A percentile compares a stretch with the other conserved stretches of the same genome.
phyloP scores from a whole-genome alignment of 1,140 invertebrate species.

The Euura saliciscinereae region DNA sequence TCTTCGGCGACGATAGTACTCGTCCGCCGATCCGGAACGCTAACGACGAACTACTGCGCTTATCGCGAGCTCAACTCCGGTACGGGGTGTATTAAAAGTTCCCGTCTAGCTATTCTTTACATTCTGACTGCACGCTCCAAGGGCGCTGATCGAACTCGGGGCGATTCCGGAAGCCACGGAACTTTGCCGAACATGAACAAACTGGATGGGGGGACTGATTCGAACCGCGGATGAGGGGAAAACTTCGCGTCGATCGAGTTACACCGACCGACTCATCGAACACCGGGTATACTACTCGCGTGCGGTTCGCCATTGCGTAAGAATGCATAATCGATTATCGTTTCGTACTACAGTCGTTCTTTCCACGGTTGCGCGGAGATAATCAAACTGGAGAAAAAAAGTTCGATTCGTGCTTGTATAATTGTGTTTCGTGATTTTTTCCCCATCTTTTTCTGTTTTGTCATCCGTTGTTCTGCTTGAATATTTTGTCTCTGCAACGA shows the following conservation, averaged over 20 bases:
- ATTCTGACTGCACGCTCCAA: background rate
- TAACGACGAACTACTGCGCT: slow-evolving; percentile 3
- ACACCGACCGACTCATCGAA: background rate
- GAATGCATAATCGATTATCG: background rate
- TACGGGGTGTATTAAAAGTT: slow-evolving; percentile 4
- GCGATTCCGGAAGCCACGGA: background rate
- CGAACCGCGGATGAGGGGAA: background rate
- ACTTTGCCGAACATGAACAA: background rate
- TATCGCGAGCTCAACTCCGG: background rate
- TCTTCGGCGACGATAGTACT: background rate
- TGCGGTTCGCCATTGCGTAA: background rate
- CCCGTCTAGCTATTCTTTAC: background rate
- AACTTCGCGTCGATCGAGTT: background rate
- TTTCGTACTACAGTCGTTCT: background rate
- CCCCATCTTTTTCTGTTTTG: background rate
- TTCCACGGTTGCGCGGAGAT: background rate
- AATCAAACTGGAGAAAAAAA: no score
- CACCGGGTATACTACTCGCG: background rate
- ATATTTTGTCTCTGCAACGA: no score
- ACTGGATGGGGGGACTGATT: background rate
- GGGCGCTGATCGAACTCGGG: background rate
- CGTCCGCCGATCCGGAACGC: background rate
- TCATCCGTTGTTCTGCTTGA: background rate
- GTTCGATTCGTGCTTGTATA: no score
- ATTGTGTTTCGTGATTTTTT: background rate